These are phyloP conservation scores for Ridgeia piscesae DNA, from an alignment of 1,140 invertebrate species.

Conservation along the genomic window DNA sequence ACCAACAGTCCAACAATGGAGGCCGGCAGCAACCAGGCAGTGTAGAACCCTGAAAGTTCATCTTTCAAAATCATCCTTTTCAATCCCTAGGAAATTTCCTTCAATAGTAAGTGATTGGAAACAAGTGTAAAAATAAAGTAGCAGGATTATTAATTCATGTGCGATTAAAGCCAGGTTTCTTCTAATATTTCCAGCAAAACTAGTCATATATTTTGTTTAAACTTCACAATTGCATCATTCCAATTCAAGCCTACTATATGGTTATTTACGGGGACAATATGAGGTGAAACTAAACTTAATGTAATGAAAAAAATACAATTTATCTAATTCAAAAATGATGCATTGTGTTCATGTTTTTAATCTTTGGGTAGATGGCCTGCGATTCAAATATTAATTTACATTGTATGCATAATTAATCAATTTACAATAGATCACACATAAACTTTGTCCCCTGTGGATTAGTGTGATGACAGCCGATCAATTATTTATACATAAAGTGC, in stretches of 20 bases:
- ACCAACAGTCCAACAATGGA: constrained; percentile 63
- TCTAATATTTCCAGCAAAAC: no score
- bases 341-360: background rate
- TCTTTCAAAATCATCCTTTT: background rate
- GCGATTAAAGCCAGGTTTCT: no score
- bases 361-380: no score
- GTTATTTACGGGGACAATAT: no score
- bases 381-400: background rate
- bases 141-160: no score
- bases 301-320: no score
- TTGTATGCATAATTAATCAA: background rate
- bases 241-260: no score
- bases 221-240: no score
- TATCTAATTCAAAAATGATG: background rate
- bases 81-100: background rate
- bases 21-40: constrained; percentile 77
- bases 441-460: background rate
- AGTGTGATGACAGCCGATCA: background rate
- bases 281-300: no score
- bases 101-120: background rate
- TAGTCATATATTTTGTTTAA: no score
- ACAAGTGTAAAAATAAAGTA: background rate
- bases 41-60: constrained; percentile 75
- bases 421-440: background rate
- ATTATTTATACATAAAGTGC: no score